Evolutionary conservation across 2,888 invertebrate genomes (phyloP).

Genomic region (Phrixothrix hirtus): DNA sequence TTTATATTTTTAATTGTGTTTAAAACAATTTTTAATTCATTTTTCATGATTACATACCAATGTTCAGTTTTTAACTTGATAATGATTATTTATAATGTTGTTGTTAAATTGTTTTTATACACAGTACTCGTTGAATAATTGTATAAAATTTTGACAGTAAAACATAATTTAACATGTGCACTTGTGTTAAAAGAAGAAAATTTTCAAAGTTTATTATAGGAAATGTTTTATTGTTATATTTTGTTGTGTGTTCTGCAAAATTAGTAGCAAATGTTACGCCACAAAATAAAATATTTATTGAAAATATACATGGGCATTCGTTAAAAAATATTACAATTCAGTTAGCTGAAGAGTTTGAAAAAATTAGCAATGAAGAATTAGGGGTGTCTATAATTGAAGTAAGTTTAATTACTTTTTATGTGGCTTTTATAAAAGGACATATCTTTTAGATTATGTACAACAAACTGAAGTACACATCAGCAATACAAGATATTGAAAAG

Average conservation of each 20-base stretch:
- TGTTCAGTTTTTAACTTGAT: too few species aligned
- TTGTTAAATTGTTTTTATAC: too few species aligned
- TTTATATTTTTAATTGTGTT: background rate
- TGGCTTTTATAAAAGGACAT: background rate
- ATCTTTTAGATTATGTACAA: constrained; percentile 48
- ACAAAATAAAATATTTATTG: constrained; percentile 34
- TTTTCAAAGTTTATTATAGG: constrained; percentile 1
- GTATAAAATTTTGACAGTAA: background rate
- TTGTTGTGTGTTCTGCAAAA: constrained; percentile 12
- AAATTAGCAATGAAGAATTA: constrained; percentile 49
- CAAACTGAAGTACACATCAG: constrained; percentile 47
- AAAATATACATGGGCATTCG: constrained; percentile 36
- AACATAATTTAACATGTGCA: constrained; percentile 1
- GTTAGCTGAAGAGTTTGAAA: constrained; percentile 44
- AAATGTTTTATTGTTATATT: constrained; percentile 2
- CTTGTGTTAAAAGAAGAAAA: background rate
- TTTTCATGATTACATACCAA: too few species aligned
- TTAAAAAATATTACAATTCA: constrained; percentile 39
- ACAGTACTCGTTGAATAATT: too few species aligned
- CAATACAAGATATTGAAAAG: constrained; percentile 43
- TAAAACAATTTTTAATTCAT: too few species aligned
- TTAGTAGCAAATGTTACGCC: constrained; percentile 28
- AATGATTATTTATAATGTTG: too few species aligned
- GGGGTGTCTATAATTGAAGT: constrained; percentile 50
- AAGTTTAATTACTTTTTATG: too few species aligned